Evolutionary conservation across 1,140 invertebrate species (phyloP).

Genomic region (Dysdera silvatica): DNA sequence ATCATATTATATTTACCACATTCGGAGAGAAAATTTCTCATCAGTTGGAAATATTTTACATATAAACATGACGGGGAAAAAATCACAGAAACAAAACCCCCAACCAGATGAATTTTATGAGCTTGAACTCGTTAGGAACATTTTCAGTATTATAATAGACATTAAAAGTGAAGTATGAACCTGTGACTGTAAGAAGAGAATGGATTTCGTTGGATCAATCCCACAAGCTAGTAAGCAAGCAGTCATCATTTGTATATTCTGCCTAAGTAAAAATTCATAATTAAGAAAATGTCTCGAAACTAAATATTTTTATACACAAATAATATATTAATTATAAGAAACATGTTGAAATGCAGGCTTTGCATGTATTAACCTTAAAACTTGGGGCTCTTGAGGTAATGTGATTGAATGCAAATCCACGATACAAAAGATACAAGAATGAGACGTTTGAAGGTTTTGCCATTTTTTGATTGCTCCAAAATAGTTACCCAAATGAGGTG

Average conservation of each 20-base stretch:
- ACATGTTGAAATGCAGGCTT: too few relatives aligned
- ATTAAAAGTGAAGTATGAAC: slow-evolving; percentile 40
- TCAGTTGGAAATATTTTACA: too few relatives aligned
- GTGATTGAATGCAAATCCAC: slow-evolving; percentile 95
- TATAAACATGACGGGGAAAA: too few relatives aligned
- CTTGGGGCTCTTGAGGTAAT: slow-evolving; percentile 62
- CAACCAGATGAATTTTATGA: too few relatives aligned
- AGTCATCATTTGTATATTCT: slow-evolving; percentile 66
- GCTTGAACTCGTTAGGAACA: too few relatives aligned
- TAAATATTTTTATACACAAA: not conserved
- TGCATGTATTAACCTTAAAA: too few relatives aligned
- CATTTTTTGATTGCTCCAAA: slow-evolving; percentile 85
- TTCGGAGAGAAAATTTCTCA: too few relatives aligned
- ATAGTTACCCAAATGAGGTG: slow-evolving; percentile 93
- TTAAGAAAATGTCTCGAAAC: not conserved
- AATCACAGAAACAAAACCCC: too few relatives aligned
- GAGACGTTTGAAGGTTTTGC: slow-evolving; percentile 63
- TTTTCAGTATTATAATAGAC: not conserved
- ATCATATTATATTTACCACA: too few relatives aligned
- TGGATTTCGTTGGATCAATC: slow-evolving; percentile 69
- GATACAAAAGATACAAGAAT: slow-evolving; percentile 67
- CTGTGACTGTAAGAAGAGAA: slow-evolving; percentile 82
- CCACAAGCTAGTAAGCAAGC: slow-evolving; percentile 86
- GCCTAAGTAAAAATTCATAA: slow-evolving; percentile 29
- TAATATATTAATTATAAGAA: too few relatives aligned